Evolutionary conservation across 2,888 invertebrate species (phyloP), one percentile per base, ranked within the genome.

Genomic region (Lycia hirtaria): DNA sequence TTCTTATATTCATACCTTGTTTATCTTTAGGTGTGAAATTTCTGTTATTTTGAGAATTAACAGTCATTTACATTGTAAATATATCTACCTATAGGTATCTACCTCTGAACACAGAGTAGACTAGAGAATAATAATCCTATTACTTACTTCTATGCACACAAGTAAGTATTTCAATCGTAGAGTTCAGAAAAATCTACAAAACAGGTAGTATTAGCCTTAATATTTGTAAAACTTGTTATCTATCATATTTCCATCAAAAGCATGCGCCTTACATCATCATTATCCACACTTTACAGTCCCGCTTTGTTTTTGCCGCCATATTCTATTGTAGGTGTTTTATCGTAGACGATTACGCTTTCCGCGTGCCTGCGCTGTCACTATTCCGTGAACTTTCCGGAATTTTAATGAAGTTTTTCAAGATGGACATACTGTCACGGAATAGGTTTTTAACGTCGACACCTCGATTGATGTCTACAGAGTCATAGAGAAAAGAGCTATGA

Each of bases 361-460:
- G 80, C 77, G 68, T 76, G 69, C 70, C 58, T 4, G 47, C 48
- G n/a, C n/a, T n/a, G 5, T 19, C 10, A n/a, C 14, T 17, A 28
- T 19, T 24, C 40, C 15, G 24, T 22, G 22, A 47, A 9, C 15
- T 56, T 61, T 32, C 20, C 64, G 76, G 78, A 74, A 80, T 80
- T 74, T 76, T 76, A 81, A 82, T 80, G 76, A 78, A 71, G 58
- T 80, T 79, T 76, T 81, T 75, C 69, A 69, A 65, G 56, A 48
- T 61, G 28, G 60, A 58, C 68, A 62, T 57, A 69, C 67, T 66
- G 68, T 68, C 62, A 66, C 65, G 58, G 59, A 64, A 66, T 37
- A 20, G 37, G 24, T 33, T 52, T 20, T 32, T 53, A 35, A 28
- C n/a, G n/a, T n/a, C n/a, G n/a, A n/a, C n/a, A 26, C n/a, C 19